Base-by-base conservation (phyloP, 2,888 invertebrate species). In the Lasioglossum marginatum region DNA sequence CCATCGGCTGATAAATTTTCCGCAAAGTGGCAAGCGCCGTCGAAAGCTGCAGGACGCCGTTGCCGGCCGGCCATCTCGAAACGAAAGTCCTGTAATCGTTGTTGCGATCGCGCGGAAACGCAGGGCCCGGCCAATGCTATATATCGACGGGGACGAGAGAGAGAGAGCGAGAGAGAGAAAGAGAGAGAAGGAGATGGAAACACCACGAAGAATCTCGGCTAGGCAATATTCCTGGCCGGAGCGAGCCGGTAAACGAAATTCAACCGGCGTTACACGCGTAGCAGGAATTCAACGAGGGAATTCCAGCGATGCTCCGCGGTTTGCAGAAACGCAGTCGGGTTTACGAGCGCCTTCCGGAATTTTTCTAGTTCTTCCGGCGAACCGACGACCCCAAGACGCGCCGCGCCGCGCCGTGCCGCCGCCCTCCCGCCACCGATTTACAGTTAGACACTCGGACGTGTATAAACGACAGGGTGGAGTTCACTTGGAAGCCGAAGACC, bases 321-420 rank as follows among this genome's bases (percentile, higher is more conserved):
- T 37, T 63, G 82, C 60, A 82, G 83, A 84, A 90, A 84, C 80
- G 88, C 83, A 84, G 27, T 73, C 76, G 86, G 34, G 77, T 91
- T 91, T 91, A 91, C 88, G 90, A 88, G 84, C 91, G 85, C 85
- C 86, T 91, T 91, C 87, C 91, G 90, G 84, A 90, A 87, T 90
- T 91, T 91, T 90, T 84, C 76, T 85, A 73, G 72, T 57, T 82
- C 84, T 88, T 89, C 82, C 87, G 87, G 86, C 83, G 82, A 87
- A 81, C 86, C 82, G 60, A 27, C 74, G 66, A 60, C 31, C 68
- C 81, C 83, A 48, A 75, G 34, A 66, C 66, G 60, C 45, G 45
- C 45, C 45, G 16, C 43, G 43, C 43, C 40, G 12, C 40, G 12
- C 43, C 43, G 40, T 14, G 4, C 52, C 57, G 70, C 71, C 75